Evolutionary conservation across 2,113 vertebrate species (phyloP).

Genomic region (Malurus cyaneus): DNA sequence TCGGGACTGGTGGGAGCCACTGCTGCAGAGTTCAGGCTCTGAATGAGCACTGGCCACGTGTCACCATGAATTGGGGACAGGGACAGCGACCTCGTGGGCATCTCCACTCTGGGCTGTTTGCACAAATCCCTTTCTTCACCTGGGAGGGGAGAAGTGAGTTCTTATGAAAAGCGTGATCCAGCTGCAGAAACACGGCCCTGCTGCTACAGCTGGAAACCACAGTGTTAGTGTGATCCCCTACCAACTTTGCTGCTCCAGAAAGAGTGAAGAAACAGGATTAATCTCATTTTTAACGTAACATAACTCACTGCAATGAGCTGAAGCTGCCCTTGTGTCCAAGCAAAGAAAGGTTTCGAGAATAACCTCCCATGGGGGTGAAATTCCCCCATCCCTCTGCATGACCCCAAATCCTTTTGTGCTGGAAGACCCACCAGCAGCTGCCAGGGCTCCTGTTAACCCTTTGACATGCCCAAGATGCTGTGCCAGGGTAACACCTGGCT

Average conservation of each 20-base stretch:
- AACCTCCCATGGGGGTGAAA: neutral
- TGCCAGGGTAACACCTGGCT: neutral
- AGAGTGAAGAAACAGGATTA: neutral
- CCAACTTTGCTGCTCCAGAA: neutral
- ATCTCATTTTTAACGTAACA: neutral
- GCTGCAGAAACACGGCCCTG: rapidly evolving
- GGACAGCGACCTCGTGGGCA: neutral
- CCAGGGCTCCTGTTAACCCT: neutral
- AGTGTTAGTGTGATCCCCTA: neutral
- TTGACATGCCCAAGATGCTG: neutral
- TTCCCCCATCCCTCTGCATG: neutral
- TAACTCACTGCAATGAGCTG: neutral
- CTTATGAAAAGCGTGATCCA: neutral
- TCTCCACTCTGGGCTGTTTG: neutral
- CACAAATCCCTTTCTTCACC: neutral
- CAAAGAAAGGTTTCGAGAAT: neutral
- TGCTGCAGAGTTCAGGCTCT: neutral
- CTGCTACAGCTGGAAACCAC: neutral
- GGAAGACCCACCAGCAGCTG: neutral
- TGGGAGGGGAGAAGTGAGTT: neutral
- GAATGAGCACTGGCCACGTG: neutral
- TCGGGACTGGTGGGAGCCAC: neutral
- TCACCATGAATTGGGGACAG: rapidly evolving
- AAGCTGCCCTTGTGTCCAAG: neutral
- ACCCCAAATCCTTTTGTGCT: neutral